Conservation (phyloP, 2,113 vertebrate genomes). For the Stictonetta naevosa region DNA sequence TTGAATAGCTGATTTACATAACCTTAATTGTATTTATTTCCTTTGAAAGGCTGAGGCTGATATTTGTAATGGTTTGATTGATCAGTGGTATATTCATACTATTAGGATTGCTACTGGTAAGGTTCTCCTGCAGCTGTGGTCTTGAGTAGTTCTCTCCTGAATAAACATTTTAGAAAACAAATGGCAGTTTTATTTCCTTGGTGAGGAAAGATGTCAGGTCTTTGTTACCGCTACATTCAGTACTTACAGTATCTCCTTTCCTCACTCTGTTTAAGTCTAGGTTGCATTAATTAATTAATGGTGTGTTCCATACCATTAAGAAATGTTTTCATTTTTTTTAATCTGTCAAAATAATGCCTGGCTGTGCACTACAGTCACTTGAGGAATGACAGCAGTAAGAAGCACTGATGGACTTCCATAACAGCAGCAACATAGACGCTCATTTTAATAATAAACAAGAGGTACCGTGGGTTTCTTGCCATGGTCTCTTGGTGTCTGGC, state of each 20-base stretch:
- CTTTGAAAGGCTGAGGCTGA: slow-evolving; percentile 52
- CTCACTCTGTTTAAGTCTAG: neutral
- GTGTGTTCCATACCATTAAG: neutral
- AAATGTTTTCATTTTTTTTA: neutral
- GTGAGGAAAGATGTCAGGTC: neutral
- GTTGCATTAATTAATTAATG: neutral
- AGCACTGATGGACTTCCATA: neutral
- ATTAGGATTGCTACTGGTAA: slow-evolving; percentile 30
- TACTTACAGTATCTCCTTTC: neutral
- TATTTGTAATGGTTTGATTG: slow-evolving; percentile 67
- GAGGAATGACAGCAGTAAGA: neutral
- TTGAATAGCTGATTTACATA: slow-evolving; percentile 66
- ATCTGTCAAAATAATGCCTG: neutral
- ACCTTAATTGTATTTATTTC: slow-evolving; percentile 66
- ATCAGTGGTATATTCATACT: slow-evolving; percentile 27
- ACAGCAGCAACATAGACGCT: neutral
- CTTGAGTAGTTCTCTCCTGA: neutral
- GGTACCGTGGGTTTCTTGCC: neutral
- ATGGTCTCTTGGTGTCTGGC: neutral
- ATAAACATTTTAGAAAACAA: slow-evolving; percentile 7
- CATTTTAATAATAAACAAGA: neutral
- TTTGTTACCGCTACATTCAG: neutral
- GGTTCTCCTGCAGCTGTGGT: neutral
- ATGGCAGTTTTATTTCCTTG: slow-evolving; percentile 15
- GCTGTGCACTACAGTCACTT: neutral